Evolutionary conservation across 1,140 invertebrate species (phyloP), one percentile per base, ranked within the genome.

Genomic region (Chionoecetes opilio): DNA sequence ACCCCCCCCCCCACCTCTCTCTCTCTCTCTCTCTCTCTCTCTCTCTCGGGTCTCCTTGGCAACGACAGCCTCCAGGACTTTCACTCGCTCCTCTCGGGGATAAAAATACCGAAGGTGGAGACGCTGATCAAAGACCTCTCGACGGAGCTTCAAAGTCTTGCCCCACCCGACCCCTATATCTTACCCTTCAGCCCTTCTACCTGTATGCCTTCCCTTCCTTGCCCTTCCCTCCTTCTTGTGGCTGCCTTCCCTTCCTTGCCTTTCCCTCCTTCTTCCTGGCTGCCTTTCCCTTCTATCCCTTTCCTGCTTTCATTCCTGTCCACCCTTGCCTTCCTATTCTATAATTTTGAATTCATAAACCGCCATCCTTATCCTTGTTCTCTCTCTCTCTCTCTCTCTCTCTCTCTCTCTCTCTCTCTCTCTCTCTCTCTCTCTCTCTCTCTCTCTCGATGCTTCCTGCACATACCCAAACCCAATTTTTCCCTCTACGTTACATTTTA

Each of bases 21-120:
- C 87, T 90, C 88, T 38, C 38, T 41, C 37, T 90, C 37, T 90
- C 46, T 90, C 32, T 46, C 38, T 37, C 37, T 31, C 88, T 90
- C 37, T 90, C 88, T 41, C 37, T 46, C 88, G n/a, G 8, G 37
- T 87, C 31, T 87, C 85, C 85, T 37, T 87, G 63, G 63, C 63
- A 75, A 75, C 63, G 63, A 26, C 63, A 75, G 63, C 63, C 63
- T 75, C 63, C 63, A 75, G 63, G 63, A 75, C 63, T 75, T 26
- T 26, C 3, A 5, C n/a, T 3, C 26, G 26, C n/a, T 21, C 21
- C 63, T 21, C 63, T 2, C 53, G 63, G n/a, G 63, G 63, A 75
- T 75, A 75, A 75, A 75, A 75, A 75, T 75, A 75, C 63, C 63
- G 0, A 75, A 17, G 63, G n/a, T 26, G 21, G 63, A 75, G 63